Evolutionary conservation across 2,888 invertebrate genomes (phyloP).

Genomic region (Philopedon plagiatum): DNA sequence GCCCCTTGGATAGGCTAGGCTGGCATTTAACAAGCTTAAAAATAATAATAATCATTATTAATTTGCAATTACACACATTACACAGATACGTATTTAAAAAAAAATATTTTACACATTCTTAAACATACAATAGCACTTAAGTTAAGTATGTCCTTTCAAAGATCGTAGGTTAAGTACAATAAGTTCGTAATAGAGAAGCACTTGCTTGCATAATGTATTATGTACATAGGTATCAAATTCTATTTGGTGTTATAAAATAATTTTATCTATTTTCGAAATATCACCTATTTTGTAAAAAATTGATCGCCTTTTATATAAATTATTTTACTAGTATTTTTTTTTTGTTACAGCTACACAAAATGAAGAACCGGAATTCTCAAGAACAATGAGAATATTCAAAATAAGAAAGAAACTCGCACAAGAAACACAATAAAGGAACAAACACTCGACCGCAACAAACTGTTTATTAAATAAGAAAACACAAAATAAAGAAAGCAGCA

Average conservation of each 20-base stretch:
- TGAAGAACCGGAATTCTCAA: background rate
- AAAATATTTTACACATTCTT: background rate
- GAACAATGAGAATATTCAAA: constrained; percentile 26
- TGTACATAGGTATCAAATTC: too few species aligned
- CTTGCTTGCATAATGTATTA: too few species aligned
- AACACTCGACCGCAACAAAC: too few species aligned
- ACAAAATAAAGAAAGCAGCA: background rate
- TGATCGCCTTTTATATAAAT: too few species aligned
- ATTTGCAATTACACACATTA: background rate
- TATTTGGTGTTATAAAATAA: too few species aligned
- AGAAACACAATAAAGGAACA: background rate
- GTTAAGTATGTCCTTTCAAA: background rate
- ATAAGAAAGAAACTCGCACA: constrained; percentile 18
- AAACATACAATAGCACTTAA: background rate
- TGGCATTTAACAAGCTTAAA: too few species aligned
- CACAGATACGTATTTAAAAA: background rate
- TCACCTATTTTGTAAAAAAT: too few species aligned
- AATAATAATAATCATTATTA: too few species aligned
- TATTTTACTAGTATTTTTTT: background rate
- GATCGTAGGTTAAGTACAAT: background rate
- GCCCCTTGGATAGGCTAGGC: too few species aligned
- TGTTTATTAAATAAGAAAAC: background rate
- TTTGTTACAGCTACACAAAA: constrained; percentile 17
- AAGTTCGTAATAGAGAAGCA: background rate
- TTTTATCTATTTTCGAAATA: too few species aligned